phyloP scores from a whole-genome alignment of 2,797 vertebrate species.

The Enteromius viviparus region DNA sequence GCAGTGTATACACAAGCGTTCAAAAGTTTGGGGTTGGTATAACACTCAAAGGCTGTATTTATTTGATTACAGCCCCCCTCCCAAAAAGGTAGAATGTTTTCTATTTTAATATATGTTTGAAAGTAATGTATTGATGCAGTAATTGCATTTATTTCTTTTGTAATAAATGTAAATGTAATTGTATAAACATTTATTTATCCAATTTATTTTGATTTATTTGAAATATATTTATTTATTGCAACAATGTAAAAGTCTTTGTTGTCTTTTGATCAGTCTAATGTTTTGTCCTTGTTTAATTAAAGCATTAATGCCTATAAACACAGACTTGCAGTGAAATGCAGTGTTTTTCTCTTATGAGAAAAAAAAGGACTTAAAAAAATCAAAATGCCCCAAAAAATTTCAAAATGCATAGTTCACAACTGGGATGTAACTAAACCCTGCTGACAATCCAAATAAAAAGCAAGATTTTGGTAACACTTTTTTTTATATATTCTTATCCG shows the following conservation, averaged over 20 bases:
- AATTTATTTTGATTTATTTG: too few relatives aligned
- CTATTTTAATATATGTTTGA: neutral
- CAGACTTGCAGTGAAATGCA: neutral
- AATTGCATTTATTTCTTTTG: neutral
- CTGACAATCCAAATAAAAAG: neutral
- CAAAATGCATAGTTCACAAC: neutral
- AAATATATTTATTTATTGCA: neutral
- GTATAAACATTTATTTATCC: neutral
- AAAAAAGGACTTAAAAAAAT: neutral
- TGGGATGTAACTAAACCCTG: neutral
- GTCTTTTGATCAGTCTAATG: neutral
- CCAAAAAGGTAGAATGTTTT: neutral
- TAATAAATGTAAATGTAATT: neutral
- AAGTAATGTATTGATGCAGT: neutral
- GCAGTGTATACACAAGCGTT: neutral
- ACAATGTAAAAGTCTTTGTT: neutral
- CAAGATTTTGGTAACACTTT: neutral
- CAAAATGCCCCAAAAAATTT: neutral
- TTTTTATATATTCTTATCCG: too few relatives aligned
- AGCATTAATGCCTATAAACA: neutral
- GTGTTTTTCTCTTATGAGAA: neutral
- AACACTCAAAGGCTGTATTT: neutral
- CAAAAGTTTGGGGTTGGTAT: neutral
- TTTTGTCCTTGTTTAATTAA: too few relatives aligned
- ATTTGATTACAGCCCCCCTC: neutral